Evolutionary conservation across 2,888 invertebrate species (phyloP).

Genomic region (Drosophila ezoana): DNA sequence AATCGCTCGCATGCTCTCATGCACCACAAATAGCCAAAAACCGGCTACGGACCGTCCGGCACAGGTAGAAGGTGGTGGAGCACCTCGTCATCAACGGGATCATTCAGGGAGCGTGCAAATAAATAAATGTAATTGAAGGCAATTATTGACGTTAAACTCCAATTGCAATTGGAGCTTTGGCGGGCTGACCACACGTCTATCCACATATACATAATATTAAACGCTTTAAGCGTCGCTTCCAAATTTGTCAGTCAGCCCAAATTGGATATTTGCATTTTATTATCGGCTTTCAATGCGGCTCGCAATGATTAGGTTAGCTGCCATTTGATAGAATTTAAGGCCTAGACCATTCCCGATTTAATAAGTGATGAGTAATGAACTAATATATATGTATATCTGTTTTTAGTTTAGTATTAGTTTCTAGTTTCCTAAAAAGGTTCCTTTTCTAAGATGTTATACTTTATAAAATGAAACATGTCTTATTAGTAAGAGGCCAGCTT

Average conservation of each 20-base stretch:
- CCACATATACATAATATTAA: slow-evolving; percentile 41
- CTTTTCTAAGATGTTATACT: no score
- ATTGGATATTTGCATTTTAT: slow-evolving; percentile 57
- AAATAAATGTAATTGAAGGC: slow-evolving; percentile 81
- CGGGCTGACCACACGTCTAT: slow-evolving; percentile 38
- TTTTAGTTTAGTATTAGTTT: no score
- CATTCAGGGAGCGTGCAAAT: slow-evolving; percentile 62
- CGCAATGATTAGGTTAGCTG: slow-evolving; percentile 36
- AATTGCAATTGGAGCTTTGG: slow-evolving; percentile 60
- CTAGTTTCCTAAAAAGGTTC: no score
- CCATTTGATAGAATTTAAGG: slow-evolving; percentile 23
- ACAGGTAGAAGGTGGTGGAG: slow-evolving; percentile 15
- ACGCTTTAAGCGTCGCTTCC: slow-evolving; percentile 46
- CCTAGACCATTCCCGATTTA: neutral
- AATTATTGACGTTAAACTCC: slow-evolving; percentile 75
- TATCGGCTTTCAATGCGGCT: slow-evolving; percentile 31
- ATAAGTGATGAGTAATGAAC: no score
- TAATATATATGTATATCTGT: neutral
- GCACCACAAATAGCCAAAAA: slow-evolving; percentile 41
- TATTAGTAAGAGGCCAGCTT: no score
- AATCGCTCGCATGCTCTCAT: slow-evolving; percentile 61
- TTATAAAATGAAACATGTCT: no score
- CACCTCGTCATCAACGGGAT: slow-evolving; percentile 13
- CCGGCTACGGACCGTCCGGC: slow-evolving; percentile 44
- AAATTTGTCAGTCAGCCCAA: slow-evolving; percentile 41